Base-by-base conservation (phyloP, 2,113 vertebrate genomes). In the Bubo blakistoni region DNA sequence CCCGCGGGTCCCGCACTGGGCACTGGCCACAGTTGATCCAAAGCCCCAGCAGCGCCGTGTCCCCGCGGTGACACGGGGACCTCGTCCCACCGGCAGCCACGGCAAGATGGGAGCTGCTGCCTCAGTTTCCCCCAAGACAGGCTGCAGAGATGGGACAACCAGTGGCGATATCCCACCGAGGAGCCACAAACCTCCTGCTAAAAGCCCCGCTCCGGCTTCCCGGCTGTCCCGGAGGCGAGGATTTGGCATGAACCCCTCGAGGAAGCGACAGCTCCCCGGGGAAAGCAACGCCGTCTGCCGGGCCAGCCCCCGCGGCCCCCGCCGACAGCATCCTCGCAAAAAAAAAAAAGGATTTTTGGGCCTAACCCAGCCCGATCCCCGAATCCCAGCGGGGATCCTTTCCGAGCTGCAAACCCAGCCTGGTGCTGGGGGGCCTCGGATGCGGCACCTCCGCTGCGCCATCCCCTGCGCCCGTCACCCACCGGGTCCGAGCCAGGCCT, bases 161-260 rank as follows among this genome's bases (percentile, higher is more conserved):
- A 5, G 46, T 2, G 12, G 32, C 9, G 13, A 52, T 3, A 24
- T 8, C 27, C 18, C 88, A 77, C 13, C 5, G 1, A 69, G 54
- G 29, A 84, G 32, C 17, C 59, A 34, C 19, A 42, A 70, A 61
- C 9, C 49, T 55, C 27, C 25, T 24, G 61, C 46, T 58, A 47
- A 47, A 65, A 61, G 29, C 25, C 26, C n/a, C 3, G 2, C 20
- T 70, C 40, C 49, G 16, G 42, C 69, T 73, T 91, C 71, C 69
- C 13, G 1, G n/a, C 49, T 18, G 16, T 40, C 29, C 55, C 0
- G 0, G n/a, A 18, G 47, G 15, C 1, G 1, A 59, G 49, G 13
- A 29, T 57, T 84, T 66, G 88, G 74, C 61, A 87, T 1, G 13
- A 93, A 38, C 8, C 62, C 46, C 61, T 25, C 22, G 2, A 54